phyloP scores from a whole-genome alignment of 2,113 vertebrate species.

The Dryoscopus gambensis region DNA sequence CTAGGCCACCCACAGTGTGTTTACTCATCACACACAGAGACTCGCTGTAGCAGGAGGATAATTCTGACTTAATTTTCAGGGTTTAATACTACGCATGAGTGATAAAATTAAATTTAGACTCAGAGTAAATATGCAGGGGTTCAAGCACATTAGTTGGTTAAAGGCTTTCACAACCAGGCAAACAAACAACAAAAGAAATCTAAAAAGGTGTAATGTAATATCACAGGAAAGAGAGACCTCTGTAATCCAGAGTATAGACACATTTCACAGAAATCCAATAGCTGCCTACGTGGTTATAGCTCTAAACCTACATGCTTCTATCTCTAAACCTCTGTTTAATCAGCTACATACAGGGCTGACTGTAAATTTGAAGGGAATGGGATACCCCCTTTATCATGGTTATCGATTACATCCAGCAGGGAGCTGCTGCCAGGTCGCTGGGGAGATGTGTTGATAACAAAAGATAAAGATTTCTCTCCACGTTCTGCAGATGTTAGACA shows the following conservation, averaged over 20 bases:
- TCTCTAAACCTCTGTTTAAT: background rate
- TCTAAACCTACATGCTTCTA: background rate
- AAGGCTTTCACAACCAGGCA: background rate
- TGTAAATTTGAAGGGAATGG: background rate
- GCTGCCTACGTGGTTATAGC: background rate
- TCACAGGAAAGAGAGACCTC: background rate
- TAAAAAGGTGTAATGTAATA: background rate
- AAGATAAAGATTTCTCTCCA: background rate
- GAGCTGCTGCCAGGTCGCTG: background rate
- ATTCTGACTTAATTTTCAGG: conserved; percentile 30
- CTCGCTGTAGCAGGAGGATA: conserved; percentile 16
- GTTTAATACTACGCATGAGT: background rate
- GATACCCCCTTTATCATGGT: background rate
- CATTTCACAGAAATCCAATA: background rate
- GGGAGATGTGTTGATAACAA: background rate
- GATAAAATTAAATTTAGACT: conserved; percentile 32
- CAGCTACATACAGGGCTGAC: background rate
- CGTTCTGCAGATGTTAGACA: background rate
- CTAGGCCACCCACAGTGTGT: conserved; percentile 50
- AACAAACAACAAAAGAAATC: background rate
- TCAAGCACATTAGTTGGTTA: background rate
- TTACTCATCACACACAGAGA: conserved; percentile 44
- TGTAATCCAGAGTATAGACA: background rate
- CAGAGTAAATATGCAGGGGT: background rate
- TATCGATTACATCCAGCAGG: background rate